A percentile compares a stretch with the other conserved stretches of the same genome.
These are phyloP conservation scores for Chloroceryle aenea DNA, from an alignment of 2,113 vertebrate genomes.

Conservation along the genomic window DNA sequence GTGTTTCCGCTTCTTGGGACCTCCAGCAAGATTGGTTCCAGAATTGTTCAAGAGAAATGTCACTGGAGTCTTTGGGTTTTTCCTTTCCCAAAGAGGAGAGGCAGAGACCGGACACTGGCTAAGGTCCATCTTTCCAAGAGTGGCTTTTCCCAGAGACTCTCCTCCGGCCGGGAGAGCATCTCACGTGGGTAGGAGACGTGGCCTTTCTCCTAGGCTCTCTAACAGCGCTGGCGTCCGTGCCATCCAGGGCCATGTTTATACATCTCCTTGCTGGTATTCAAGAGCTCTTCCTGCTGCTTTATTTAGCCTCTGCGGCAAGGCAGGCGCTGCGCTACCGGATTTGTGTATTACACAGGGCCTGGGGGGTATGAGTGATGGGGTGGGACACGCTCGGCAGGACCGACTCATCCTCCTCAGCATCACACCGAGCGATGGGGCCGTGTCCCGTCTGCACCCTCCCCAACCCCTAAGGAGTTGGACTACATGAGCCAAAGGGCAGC, in stretches of 20 bases:
- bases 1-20: neutral
- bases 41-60: neutral
- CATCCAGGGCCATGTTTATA: constrained; percentile 12
- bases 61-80: neutral
- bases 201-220: fast-evolving
- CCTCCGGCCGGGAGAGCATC: neutral
- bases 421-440: fast-evolving
- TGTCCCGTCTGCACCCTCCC: fast-evolving
- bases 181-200: fast-evolving
- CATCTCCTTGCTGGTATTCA: neutral
- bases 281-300: constrained; percentile 62
- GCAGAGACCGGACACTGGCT: neutral
- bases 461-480: fast-evolving
- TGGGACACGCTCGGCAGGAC: neutral
- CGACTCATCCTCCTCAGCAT: neutral
- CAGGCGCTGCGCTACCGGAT: neutral
- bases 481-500: fast-evolving
- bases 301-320: constrained; percentile 57
- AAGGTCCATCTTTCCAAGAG: neutral
- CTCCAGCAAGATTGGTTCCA: neutral
- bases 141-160: neutral
- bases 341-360: fast-evolving
- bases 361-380: neutral
- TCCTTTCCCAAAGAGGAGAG: neutral
- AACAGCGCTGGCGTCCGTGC: neutral